phyloP scores from a whole-genome alignment of 2,888 invertebrate genomes.

The Drosophila multiciliata region DNA sequence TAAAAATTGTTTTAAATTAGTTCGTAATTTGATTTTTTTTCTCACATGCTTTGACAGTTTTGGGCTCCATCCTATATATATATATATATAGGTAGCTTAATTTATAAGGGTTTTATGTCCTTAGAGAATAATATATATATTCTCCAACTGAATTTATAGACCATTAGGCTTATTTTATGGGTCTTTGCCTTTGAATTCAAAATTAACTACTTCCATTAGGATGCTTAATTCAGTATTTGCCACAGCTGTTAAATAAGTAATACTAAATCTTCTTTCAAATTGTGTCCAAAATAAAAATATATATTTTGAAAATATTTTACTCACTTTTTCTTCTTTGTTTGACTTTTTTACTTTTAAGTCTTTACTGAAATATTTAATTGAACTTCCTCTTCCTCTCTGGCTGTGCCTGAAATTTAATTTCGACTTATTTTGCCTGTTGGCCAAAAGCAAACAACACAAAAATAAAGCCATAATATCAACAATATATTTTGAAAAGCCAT shows the following conservation, averaged over 20 bases:
- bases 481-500: slow-evolving; percentile 21
- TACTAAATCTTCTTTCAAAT: not conserved
- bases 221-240: not conserved
- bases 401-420: slow-evolving; percentile 3
- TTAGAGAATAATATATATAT: slow-evolving; percentile 3
- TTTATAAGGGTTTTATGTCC: slow-evolving; percentile 11
- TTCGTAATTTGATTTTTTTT: slow-evolving; percentile 62
- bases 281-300: not conserved
- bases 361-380: slow-evolving; percentile 4
- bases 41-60: slow-evolving; percentile 6
- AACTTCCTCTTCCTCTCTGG: not conserved
- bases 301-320: not conserved
- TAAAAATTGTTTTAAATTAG: slow-evolving; percentile 73
- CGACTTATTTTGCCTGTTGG: not conserved
- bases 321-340: not conserved
- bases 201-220: not conserved
- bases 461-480: not conserved
- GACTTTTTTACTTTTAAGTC: not conserved
- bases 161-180: slow-evolving; percentile 12
- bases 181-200: not conserved
- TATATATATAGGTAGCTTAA: not conserved
- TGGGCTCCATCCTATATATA: not conserved
- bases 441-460: not conserved
- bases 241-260: not conserved
- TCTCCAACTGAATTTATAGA: slow-evolving; percentile 12